Conservation (phyloP, 1,140 invertebrate genomes). For the Trichoplusia ni region DNA sequence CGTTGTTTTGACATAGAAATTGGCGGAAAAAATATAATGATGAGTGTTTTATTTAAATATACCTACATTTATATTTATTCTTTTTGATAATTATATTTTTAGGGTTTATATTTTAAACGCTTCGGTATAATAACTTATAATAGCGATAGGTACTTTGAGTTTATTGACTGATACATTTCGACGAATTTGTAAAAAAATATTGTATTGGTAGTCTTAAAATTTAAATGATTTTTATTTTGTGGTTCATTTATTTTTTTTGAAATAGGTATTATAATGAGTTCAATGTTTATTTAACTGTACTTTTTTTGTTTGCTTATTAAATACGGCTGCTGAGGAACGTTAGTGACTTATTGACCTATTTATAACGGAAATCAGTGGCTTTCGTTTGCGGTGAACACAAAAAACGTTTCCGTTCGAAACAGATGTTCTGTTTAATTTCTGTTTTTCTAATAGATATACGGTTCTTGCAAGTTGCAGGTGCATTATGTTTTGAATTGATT, state of each 20-base stretch:
- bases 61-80: too few relatives aligned
- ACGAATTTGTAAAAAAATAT: too few relatives aligned
- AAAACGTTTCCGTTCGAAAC: conserved; percentile 66
- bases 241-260: too few relatives aligned
- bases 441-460: conserved; percentile 42
- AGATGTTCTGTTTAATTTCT: conserved; percentile 57
- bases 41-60: too few relatives aligned
- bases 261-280: not conserved
- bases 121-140: too few relatives aligned
- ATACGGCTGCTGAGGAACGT: conserved; percentile 25
- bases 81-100: too few relatives aligned
- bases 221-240: not conserved
- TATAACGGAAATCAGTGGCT: conserved; percentile 66
- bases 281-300: not conserved
- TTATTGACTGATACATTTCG: too few relatives aligned
- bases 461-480: too few relatives aligned
- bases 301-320: not conserved
- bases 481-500: too few relatives aligned
- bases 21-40: not conserved
- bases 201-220: not conserved
- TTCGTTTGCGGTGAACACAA: conserved; percentile 57
- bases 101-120: too few relatives aligned
- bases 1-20: not conserved
- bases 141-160: too few relatives aligned
- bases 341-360: conserved; percentile 68